Percentiles rank a stretch among this genome's conserved stretches.
Evolutionary conservation across 2,888 invertebrate genomes (phyloP).

Genomic region (Melieria crassipennis): DNA sequence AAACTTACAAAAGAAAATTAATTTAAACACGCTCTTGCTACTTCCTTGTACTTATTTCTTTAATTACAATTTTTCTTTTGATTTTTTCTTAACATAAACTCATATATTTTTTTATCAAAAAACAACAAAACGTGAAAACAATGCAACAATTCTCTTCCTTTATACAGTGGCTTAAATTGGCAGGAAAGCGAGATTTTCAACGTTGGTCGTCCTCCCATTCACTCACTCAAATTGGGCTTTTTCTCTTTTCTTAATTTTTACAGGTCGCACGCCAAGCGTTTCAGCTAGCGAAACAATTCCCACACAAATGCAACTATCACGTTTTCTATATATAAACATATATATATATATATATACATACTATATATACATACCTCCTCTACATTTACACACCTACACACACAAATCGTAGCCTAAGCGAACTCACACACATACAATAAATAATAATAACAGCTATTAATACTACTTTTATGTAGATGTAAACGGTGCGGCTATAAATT

Average conservation of each 20-base stretch:
- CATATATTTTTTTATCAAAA: slow-evolving; percentile 19
- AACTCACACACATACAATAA: slow-evolving; percentile 29
- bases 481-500: slow-evolving; percentile 45
- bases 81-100: slow-evolving; percentile 10
- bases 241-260: slow-evolving; percentile 33
- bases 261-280: slow-evolving; percentile 31
- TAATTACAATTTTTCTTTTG: slow-evolving; percentile 11
- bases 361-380: slow-evolving; percentile 8
- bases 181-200: slow-evolving; percentile 44
- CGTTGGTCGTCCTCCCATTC: slow-evolving; percentile 49
- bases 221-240: slow-evolving; percentile 33
- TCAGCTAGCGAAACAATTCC: slow-evolving; percentile 12
- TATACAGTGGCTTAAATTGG: slow-evolving; percentile 40
- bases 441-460: slow-evolving; percentile 3
- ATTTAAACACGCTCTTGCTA: too few species aligned
- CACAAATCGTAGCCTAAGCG: slow-evolving; percentile 31
- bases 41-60: slow-evolving; percentile 19
- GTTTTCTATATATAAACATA: slow-evolving; percentile 15
- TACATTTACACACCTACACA: slow-evolving; percentile 27
- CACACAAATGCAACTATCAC: slow-evolving; percentile 1
- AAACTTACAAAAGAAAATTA: too few species aligned
- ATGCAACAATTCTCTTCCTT: slow-evolving; percentile 27
- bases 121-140: slow-evolving; percentile 18
- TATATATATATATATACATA: slow-evolving; percentile 13
- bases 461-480: slow-evolving; percentile 26